These are phyloP conservation scores for Pachliopta kotzebuea DNA, from an alignment of 2,888 invertebrate species.

Conservation along the genomic window DNA sequence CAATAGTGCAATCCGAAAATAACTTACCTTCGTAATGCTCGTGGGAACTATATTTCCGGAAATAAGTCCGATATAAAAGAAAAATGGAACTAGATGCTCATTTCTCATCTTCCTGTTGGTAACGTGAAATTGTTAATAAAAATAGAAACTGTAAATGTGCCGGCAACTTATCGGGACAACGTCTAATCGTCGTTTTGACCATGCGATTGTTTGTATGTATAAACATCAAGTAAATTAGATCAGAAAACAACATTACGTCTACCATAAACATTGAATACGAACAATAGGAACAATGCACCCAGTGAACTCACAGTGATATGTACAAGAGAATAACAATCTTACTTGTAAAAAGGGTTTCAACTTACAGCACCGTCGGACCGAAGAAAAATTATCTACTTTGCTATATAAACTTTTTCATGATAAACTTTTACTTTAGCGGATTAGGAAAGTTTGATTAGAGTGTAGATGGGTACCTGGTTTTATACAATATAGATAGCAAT, in stretches of 20 bases:
- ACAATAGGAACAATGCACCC: slow-evolving; percentile 27
- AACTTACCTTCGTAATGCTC: slow-evolving; percentile 51
- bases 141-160: slow-evolving; percentile 29
- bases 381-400: slow-evolving; percentile 14
- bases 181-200: slow-evolving; percentile 11
- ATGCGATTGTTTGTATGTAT: slow-evolving; percentile 20
- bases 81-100: slow-evolving; percentile 50
- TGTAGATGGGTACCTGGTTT: slow-evolving; percentile 13
- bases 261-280: slow-evolving; percentile 24
- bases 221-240: slow-evolving; percentile 21
- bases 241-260: slow-evolving; percentile 27
- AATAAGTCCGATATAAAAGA: slow-evolving; percentile 49
- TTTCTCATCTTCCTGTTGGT: slow-evolving; percentile 51
- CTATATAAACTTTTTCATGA: slow-evolving; percentile 18
- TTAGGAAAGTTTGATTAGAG: slow-evolving; percentile 23
- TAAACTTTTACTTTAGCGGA: slow-evolving; percentile 18
- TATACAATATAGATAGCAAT: slow-evolving; percentile 20
- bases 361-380: background rate
- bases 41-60: slow-evolving; percentile 51
- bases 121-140: slow-evolving; percentile 19
- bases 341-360: slow-evolving; percentile 6
- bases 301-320: slow-evolving; percentile 25
- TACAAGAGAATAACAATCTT: slow-evolving; percentile 18
- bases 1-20: slow-evolving; percentile 30
- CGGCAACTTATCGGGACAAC: slow-evolving; percentile 18